These are phyloP conservation scores for Bombylius major DNA, from an alignment of 2,888 invertebrate genomes.

Conservation along the genomic window DNA sequence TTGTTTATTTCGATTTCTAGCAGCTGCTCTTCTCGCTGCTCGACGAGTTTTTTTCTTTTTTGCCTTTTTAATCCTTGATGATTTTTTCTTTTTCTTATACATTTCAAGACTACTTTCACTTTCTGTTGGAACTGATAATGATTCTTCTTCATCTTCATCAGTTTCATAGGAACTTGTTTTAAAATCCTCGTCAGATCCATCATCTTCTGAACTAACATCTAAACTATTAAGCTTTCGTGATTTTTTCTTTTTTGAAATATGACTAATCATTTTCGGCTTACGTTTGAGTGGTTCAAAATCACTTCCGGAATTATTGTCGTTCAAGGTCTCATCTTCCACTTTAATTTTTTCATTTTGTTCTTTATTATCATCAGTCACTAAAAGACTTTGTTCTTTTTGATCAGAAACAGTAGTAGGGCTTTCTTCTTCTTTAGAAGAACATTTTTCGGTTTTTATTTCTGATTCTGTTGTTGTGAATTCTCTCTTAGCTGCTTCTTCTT, in stretches of 20 bases:
- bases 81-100: conserved; percentile 30
- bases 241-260: conserved; percentile 42
- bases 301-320: conserved; percentile 25
- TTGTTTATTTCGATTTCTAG: conserved; percentile 29
- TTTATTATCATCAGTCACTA: conserved; percentile 4
- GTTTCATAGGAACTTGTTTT: conserved; percentile 50
- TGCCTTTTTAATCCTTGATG: conserved; percentile 13
- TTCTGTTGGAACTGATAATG: conserved; percentile 45
- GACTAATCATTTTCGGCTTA: conserved; percentile 16
- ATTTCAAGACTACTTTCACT: conserved; percentile 41
- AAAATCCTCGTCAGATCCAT: conserved; percentile 83
- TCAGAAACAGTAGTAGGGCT: conserved; percentile 14
- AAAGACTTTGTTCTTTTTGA: conserved; percentile 18
- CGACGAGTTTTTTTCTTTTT: conserved; percentile 35
- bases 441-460: conserved; percentile 9
- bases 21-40: conserved; percentile 38
- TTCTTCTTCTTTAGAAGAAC: conserved; percentile 5
- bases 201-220: conserved; percentile 70
- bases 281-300: conserved; percentile 27
- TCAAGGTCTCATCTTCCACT: conserved; percentile 13
- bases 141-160: conserved; percentile 42
- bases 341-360: conserved; percentile 10
- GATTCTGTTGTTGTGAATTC: conserved; percentile 21
- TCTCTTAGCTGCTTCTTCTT: conserved; percentile 26
- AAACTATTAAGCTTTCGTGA: conserved; percentile 65